These are phyloP conservation scores for Myopa tessellatipennis DNA, from an alignment of 2,888 invertebrate species.

Conservation along the genomic window DNA sequence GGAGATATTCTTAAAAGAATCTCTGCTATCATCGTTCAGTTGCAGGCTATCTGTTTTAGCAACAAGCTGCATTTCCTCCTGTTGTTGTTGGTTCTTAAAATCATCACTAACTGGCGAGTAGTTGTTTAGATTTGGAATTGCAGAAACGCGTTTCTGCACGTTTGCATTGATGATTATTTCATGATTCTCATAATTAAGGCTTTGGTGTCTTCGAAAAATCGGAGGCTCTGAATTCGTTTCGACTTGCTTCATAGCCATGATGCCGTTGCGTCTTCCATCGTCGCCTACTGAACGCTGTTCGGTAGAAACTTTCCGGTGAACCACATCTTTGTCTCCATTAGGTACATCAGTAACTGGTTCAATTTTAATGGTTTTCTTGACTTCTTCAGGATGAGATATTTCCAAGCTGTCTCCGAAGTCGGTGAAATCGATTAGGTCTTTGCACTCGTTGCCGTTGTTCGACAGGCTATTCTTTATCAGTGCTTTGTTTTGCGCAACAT, in stretches of 20 bases:
- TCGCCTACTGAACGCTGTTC: slow-evolving; percentile 63
- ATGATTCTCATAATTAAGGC: slow-evolving; percentile 67
- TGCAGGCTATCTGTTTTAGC: slow-evolving; percentile 61
- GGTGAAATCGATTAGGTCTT: slow-evolving; percentile 65
- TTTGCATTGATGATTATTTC: slow-evolving; percentile 61
- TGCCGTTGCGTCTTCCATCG: slow-evolving; percentile 68
- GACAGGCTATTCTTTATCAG: slow-evolving; percentile 48
- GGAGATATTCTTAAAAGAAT: slow-evolving; percentile 22
- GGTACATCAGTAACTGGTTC: slow-evolving; percentile 52
- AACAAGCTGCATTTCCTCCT: slow-evolving; percentile 57
- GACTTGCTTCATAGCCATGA: slow-evolving; percentile 55
- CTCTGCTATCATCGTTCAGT: slow-evolving; percentile 50
- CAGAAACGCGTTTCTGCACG: slow-evolving; percentile 51
- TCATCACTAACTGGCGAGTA: slow-evolving; percentile 61
- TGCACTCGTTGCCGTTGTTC: slow-evolving; percentile 44
- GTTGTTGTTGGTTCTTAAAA: slow-evolving; percentile 53
- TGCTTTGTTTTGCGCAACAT: slow-evolving; percentile 46
- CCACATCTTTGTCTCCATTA: slow-evolving; percentile 55
- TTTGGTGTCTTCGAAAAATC: slow-evolving; percentile 61
- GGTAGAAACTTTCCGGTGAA: slow-evolving; percentile 62
- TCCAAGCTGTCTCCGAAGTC: slow-evolving; percentile 61
- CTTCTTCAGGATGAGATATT: slow-evolving; percentile 34
- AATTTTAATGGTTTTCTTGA: slow-evolving; percentile 17
- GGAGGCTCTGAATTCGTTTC: slow-evolving; percentile 41
- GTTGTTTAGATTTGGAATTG: slow-evolving; percentile 51